Evolutionary conservation across 2,888 invertebrate genomes (phyloP), one percentile per base, ranked within the genome.

Genomic region (Pandemis heparana): DNA sequence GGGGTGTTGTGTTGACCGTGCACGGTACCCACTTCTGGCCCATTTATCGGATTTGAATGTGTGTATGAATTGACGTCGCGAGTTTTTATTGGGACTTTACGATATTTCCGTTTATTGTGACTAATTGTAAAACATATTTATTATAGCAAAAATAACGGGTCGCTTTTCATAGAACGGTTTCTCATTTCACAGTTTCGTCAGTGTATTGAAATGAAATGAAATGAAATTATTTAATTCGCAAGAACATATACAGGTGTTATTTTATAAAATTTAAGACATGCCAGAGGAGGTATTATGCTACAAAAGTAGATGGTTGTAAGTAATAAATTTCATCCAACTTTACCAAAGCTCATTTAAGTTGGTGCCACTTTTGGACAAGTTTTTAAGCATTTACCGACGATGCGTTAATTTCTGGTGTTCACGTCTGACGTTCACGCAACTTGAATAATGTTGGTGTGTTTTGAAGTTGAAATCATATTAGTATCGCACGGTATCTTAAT

Each of bases 1-100:
- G 60, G 53, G 70, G 60, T 73, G 70, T 71, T 75, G 75, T 75
- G 74, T 75, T 74, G 75, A 70, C 75, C 62, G 59, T 67, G 41
- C 62, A 41, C 46, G 51, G 70, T 56, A 9, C 51, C 18, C 63
- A 48, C 71, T 65, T 0, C n/a, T 53, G 32, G 62, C 39, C 8
- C 69, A 53, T 74, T 74, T 65, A 65, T 65, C 60, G 60, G 14
- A 46, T 74, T 70, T 18, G 38, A 69, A 59, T 64, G 73, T 74
- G 64, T 32, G 60, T 43, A 69, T 65, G 74, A 74, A 65, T 65
- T 74, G 60, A 56, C 63, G 63, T 56, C 56, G 41, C 56, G 39
- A 56, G 48, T 48, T 73, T 68, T 68, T 51, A 67, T 56, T 56
- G 56, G 16, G 46, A 10, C 32, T 41, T 41, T 18, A 61, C 18